Base-by-base conservation (phyloP, 2,888 invertebrate species). In the Dolichomitus sp. region DNA sequence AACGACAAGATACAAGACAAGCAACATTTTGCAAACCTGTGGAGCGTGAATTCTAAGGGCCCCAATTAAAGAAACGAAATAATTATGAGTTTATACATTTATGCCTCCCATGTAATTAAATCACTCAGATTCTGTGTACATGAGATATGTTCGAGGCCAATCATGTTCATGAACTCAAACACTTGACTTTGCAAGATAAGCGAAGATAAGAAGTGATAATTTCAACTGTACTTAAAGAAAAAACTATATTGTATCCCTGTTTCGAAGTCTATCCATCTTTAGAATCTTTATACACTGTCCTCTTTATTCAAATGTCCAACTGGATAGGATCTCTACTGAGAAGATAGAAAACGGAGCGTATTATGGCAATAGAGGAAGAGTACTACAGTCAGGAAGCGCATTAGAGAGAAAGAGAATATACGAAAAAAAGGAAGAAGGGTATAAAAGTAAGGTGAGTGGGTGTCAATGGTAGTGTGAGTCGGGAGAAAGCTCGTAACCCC, bases 401-500 rank as follows among this genome's bases (percentile, higher is more conserved):
- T 79, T 66, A 79, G 69, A 66, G 61, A 70, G 70, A 72, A 65
- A 79, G 66, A 72, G 66, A 73, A 78, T 50, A 30, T 23, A 75
- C 12, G 66, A 59, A 50, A 9, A 37, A 23, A 78, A 52, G 37
- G 48, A 52, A 66, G 69, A 77, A 74, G 23, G 76, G 52, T 23
- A 74, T 68, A 48, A 63, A 68, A 75, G 59, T 42, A 61, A 50
- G 70, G 65, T 76, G 57, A 63, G 65, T 37, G 72, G 50, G 52
- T 75, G 45, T 45, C 11, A 45, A 48, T 33, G 42, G 48, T 73
- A 42, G 48, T 40, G 66, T 33, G 42, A 70, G 72, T 23, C 50
- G 61, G 19, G 73, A 65, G 45, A 77, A 68, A 37, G 19, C 82
- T 76, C 75, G 82, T 75, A 79, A 79, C 75, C 70, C 52, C 59